Evolutionary conservation across 1,140 invertebrate species (phyloP).

Genomic region (Bombus cullumanus): DNA sequence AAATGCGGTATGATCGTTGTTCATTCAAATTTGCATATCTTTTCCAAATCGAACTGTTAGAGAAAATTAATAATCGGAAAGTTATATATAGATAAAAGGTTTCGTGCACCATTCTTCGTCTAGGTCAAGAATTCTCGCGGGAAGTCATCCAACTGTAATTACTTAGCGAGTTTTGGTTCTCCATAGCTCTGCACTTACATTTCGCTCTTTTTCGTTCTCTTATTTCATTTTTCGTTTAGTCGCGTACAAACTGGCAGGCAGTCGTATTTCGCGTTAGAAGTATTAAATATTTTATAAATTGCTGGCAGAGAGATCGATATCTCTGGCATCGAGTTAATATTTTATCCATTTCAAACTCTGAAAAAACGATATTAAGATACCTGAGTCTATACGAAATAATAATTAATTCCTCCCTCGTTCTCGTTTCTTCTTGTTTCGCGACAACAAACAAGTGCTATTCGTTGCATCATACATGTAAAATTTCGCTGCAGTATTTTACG

Average conservation of each 20-base stretch:
- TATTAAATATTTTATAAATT: neutral
- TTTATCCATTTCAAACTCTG: too few species aligned
- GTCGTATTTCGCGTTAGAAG: neutral
- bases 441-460: neutral
- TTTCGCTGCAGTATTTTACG: neutral
- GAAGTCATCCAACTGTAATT: constrained; percentile 53
- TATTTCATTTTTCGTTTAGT: neutral
- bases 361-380: too few species aligned
- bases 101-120: neutral
- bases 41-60: neutral
- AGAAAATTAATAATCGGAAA: neutral
- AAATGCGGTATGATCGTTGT: neutral
- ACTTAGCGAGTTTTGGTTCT: constrained; percentile 43
- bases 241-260: neutral
- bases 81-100: neutral
- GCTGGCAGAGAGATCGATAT: too few species aligned
- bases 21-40: neutral
- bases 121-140: constrained; percentile 44
- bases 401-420: neutral
- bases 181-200: neutral
- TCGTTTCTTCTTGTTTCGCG: neutral
- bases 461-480: neutral
- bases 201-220: neutral
- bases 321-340: too few species aligned
- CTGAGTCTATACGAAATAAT: neutral